These are phyloP conservation scores for Phragmatobia fuliginosa DNA, from an alignment of 2,888 invertebrate species.

Conservation along the genomic window DNA sequence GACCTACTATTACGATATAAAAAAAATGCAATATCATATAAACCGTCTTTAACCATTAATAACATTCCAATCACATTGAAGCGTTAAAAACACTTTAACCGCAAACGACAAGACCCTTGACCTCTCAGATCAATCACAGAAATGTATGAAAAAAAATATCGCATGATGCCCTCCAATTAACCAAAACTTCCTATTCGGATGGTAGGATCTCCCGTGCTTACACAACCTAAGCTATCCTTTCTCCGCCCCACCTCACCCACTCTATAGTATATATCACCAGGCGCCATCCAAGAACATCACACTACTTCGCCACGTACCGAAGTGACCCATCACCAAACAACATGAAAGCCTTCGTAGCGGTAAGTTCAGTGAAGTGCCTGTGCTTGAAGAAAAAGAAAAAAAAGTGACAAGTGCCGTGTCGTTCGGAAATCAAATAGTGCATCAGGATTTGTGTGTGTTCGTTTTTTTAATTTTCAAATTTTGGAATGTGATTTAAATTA, in stretches of 20 bases:
- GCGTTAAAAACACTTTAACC: slow-evolving; percentile 17
- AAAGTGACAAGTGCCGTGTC: slow-evolving; percentile 78
- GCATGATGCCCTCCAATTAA: slow-evolving; percentile 79
- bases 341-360: slow-evolving; percentile 86
- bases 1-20: neutral
- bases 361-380: slow-evolving; percentile 78
- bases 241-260: slow-evolving; percentile 81
- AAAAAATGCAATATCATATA: neutral
- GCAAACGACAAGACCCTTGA: slow-evolving; percentile 58
- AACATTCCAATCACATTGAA: slow-evolving; percentile 7
- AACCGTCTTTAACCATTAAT: slow-evolving; percentile 19
- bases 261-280: slow-evolving; percentile 79
- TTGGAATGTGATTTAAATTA: slow-evolving; percentile 35
- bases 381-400: slow-evolving; percentile 55
- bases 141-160: slow-evolving; percentile 58
- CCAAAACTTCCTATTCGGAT: slow-evolving; percentile 77
- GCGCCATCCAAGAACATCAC: slow-evolving; percentile 73
- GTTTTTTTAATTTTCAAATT: slow-evolving; percentile 23
- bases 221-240: slow-evolving; percentile 83
- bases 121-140: slow-evolving; percentile 53
- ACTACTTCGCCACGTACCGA: slow-evolving; percentile 79
- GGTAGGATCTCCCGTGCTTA: slow-evolving; percentile 80
- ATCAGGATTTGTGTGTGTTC: slow-evolving; percentile 56
- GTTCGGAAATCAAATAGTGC: slow-evolving; percentile 78
- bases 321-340: slow-evolving; percentile 82